Conservation (phyloP, 2,888 invertebrate species). For the Ligdia adustata region DNA sequence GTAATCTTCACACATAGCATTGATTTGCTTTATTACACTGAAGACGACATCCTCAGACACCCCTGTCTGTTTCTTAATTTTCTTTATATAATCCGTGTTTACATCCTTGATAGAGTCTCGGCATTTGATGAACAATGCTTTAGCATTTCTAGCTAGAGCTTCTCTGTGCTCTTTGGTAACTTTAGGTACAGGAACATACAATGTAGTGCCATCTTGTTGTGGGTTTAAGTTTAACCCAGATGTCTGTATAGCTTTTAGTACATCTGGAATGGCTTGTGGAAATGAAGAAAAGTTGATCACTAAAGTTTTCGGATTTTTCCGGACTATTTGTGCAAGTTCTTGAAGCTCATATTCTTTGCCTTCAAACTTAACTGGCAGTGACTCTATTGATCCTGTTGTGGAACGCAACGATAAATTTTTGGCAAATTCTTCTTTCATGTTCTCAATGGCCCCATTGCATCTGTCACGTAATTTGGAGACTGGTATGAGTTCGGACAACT, state of each 20-base stretch:
- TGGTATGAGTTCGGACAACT: constrained; percentile 89
- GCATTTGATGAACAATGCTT: constrained; percentile 90
- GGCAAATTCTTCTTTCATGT: constrained; percentile 90
- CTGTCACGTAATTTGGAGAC: constrained; percentile 87
- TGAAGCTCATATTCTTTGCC: constrained; percentile 92
- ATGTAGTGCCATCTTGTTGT: constrained; percentile 96
- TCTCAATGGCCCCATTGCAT: constrained; percentile 87
- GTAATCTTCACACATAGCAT: constrained; percentile 87
- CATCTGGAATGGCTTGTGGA: constrained; percentile 93
- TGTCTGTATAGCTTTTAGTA: constrained; percentile 88
- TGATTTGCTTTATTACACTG: constrained; percentile 88
- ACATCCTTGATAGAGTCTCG: constrained; percentile 90
- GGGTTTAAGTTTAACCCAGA: constrained; percentile 97
- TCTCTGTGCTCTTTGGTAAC: constrained; percentile 97
- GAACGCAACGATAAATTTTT: constrained; percentile 92
- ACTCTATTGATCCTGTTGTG: constrained; percentile 91
- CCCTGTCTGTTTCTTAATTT: constrained; percentile 87
- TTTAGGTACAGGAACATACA: constrained; percentile 95
- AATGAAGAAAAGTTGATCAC: constrained; percentile 92
- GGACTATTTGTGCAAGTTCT: constrained; percentile 93
- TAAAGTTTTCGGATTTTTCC: constrained; percentile 94
- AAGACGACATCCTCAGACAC: constrained; percentile 88
- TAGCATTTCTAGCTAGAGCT: constrained; percentile 94
- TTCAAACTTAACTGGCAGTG: constrained; percentile 88
- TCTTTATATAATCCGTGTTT: constrained; percentile 89